A percentile compares a stretch with the other conserved stretches of the same genome.
These are phyloP conservation scores for Oceanodroma tethys DNA, from an alignment of 2,113 vertebrate species.

Conservation along the genomic window DNA sequence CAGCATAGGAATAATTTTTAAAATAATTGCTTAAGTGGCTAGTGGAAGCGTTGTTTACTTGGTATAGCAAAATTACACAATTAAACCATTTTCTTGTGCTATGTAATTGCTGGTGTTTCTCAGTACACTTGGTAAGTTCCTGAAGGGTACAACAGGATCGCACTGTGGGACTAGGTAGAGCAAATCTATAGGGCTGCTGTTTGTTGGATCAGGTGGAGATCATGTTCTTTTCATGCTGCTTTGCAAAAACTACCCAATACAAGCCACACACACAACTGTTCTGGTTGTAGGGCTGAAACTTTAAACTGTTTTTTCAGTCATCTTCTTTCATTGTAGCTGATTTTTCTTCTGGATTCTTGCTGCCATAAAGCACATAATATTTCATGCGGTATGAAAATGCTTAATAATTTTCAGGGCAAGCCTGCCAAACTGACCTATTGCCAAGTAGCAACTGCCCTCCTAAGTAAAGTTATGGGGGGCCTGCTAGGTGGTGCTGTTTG, in stretches of 20 bases:
- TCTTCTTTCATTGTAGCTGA: background rate
- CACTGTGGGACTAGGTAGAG: background rate
- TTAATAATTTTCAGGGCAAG: background rate
- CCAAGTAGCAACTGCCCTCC: slow-evolving; percentile 43
- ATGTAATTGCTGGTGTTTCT: background rate
- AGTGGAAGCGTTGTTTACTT: background rate
- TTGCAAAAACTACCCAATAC: background rate
- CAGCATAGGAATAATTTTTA: background rate
- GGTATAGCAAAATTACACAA: background rate
- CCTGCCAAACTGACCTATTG: slow-evolving; percentile 1
- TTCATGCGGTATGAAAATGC: background rate
- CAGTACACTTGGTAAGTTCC: background rate
- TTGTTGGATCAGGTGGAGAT: background rate
- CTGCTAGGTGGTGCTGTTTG: slow-evolving; percentile 83
- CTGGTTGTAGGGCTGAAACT: background rate
- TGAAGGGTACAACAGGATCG: background rate
- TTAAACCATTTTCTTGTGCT: background rate
- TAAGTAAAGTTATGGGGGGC: slow-evolving; percentile 54
- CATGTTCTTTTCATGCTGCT: background rate
- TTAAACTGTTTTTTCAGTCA: background rate
- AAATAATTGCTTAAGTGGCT: background rate
- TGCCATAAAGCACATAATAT: background rate
- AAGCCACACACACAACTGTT: background rate
- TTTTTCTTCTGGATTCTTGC: background rate
- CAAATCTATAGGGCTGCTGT: background rate